Conservation (phyloP, 2,888 invertebrate genomes). For the Sisyra nigra region DNA sequence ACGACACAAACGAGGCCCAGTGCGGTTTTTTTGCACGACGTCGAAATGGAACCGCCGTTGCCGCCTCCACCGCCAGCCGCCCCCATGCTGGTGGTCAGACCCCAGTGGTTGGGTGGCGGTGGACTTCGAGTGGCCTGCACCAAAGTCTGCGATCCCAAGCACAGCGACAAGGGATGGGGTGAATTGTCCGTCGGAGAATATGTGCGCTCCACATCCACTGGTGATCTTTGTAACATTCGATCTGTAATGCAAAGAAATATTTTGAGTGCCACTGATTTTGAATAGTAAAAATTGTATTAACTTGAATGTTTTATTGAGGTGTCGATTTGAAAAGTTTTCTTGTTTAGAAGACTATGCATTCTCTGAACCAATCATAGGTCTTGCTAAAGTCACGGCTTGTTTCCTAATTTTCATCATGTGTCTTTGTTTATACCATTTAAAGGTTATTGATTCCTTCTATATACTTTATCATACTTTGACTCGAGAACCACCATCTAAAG, state of each 20-base stretch:
- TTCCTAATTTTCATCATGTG: too few relatives aligned
- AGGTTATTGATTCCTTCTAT: too few relatives aligned
- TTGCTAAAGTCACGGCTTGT: too few relatives aligned
- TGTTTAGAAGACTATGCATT: too few relatives aligned
- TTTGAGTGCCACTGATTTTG: too few relatives aligned
- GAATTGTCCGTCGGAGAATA: neutral
- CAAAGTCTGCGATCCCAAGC: constrained; percentile 39
- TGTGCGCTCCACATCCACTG: constrained; percentile 3
- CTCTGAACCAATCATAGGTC: too few relatives aligned
- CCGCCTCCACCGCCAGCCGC: constrained; percentile 26
- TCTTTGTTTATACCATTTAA: too few relatives aligned
- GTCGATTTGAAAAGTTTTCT: too few relatives aligned
- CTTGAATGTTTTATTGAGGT: neutral
- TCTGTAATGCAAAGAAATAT: neutral
- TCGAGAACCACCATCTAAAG: too few relatives aligned
- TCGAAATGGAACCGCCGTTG: constrained; percentile 16
- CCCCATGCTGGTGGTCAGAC: constrained; percentile 25
- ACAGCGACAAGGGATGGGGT: constrained; percentile 34
- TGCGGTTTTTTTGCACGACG: constrained; percentile 15
- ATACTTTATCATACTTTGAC: too few relatives aligned
- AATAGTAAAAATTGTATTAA: neutral
- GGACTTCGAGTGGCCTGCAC: constrained; percentile 47
- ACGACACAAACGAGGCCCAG: constrained; percentile 85
- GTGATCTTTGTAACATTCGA: constrained; percentile 3
- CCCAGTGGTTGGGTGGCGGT: constrained; percentile 29